A percentile compares a stretch with the other conserved stretches of the same genome.
phyloP scores from a whole-genome alignment of 2,888 invertebrate genomes.

The Tineola bisselliella region DNA sequence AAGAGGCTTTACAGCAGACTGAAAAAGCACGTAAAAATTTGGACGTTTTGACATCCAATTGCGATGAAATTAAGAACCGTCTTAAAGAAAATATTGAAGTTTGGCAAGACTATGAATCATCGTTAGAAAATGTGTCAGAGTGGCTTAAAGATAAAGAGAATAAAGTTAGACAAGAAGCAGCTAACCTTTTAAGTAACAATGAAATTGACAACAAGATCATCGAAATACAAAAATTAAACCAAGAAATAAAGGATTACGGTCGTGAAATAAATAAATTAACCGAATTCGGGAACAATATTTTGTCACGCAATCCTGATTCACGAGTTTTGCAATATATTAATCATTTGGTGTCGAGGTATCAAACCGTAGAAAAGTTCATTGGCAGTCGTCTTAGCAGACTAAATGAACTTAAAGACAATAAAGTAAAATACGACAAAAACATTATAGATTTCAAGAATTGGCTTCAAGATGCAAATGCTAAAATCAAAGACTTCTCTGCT shows the following conservation, averaged over 20 bases:
- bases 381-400: slow-evolving; percentile 76
- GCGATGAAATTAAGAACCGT: slow-evolving; percentile 72
- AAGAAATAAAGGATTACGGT: slow-evolving; percentile 72
- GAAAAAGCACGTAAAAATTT: slow-evolving; percentile 77
- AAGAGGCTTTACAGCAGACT: slow-evolving; percentile 74
- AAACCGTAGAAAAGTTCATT: slow-evolving; percentile 77
- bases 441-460: slow-evolving; percentile 79
- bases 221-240: slow-evolving; percentile 71
- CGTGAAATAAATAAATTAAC: slow-evolving; percentile 74
- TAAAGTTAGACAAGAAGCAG: slow-evolving; percentile 76
- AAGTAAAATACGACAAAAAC: slow-evolving; percentile 73
- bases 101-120: slow-evolving; percentile 83
- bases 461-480: slow-evolving; percentile 78
- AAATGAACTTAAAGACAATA: slow-evolving; percentile 75
- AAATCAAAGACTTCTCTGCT: slow-evolving; percentile 76
- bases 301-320: slow-evolving; percentile 82
- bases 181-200: slow-evolving; percentile 74
- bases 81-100: slow-evolving; percentile 77
- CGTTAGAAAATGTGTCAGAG: slow-evolving; percentile 76
- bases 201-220: slow-evolving; percentile 75
- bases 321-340: slow-evolving; percentile 82
- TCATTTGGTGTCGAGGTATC: slow-evolving; percentile 80
- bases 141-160: slow-evolving; percentile 86
- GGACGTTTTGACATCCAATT: slow-evolving; percentile 74
- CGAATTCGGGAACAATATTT: slow-evolving; percentile 75